Conservation (phyloP, 2,113 vertebrate species). For the Apodemus sylvaticus region DNA sequence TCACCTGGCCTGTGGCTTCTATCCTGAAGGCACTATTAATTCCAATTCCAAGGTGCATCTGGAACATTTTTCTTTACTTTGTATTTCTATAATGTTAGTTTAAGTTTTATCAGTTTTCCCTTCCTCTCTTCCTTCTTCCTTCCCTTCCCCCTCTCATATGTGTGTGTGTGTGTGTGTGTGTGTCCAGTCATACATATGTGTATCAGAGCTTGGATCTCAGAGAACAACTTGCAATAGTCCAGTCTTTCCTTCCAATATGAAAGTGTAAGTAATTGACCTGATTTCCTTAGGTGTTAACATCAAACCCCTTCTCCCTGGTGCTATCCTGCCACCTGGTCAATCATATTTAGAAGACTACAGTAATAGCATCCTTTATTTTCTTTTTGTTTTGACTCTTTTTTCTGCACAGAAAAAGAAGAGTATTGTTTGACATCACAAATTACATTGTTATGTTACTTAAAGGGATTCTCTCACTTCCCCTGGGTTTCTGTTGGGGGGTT, state of each 20-base stretch:
- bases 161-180: background rate
- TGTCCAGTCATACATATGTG: too few relatives aligned
- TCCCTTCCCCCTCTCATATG: too few relatives aligned
- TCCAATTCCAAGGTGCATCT: background rate
- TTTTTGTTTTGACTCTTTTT: background rate
- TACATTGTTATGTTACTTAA: background rate
- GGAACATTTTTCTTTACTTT: background rate
- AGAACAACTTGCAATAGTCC: background rate
- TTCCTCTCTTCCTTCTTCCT: too few relatives aligned
- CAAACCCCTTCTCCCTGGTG: background rate
- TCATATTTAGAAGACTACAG: background rate
- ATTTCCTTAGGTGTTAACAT: background rate
- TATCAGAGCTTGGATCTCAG: background rate
- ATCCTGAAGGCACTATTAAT: background rate
- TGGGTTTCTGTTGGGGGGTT: background rate
- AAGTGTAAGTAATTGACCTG: background rate
- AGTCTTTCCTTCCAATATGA: background rate
- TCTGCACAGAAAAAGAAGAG: background rate
- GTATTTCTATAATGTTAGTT: background rate
- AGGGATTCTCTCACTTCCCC: background rate
- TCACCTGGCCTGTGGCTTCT: background rate
- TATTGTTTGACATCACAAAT: background rate
- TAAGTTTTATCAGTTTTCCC: background rate
- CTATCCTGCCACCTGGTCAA: background rate
- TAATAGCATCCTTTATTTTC: too few relatives aligned